Conservation (phyloP, 2,113 vertebrate genomes). For the Casuarius casuarius region DNA sequence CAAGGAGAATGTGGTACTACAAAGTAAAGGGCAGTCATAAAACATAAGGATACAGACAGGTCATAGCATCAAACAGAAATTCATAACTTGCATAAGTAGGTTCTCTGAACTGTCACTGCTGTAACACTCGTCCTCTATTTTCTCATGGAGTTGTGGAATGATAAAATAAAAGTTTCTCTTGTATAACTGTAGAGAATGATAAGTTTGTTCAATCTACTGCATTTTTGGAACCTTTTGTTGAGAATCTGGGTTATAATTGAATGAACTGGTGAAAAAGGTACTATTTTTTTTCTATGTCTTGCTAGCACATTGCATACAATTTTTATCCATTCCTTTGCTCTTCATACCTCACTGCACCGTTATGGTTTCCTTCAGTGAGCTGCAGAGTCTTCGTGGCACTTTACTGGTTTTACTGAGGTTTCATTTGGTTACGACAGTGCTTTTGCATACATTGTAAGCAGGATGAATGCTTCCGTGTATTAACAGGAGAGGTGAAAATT, state of each 20-base stretch:
- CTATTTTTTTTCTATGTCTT: background rate
- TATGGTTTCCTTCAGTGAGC: background rate
- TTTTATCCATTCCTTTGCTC: background rate
- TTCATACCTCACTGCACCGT: background rate
- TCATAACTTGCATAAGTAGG: background rate
- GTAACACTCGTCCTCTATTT: background rate
- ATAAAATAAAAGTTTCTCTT: background rate
- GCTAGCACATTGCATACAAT: background rate
- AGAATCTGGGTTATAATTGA: background rate
- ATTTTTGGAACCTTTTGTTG: background rate
- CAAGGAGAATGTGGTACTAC: background rate
- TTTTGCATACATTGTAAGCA: background rate
- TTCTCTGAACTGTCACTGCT: slow-evolving; percentile 11
- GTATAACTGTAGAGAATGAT: background rate
- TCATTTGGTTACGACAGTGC: background rate
- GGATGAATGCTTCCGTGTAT: background rate
- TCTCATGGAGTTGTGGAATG: background rate
- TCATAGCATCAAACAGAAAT: slow-evolving; percentile 7
- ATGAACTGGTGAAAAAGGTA: background rate
- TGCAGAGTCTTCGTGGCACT: background rate
- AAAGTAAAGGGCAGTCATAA: slow-evolving; percentile 5
- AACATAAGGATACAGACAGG: background rate
- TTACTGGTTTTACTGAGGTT: background rate
- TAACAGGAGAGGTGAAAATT: background rate
- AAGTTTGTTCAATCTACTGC: background rate